These are phyloP conservation scores for Diorhabda sublineata DNA, from an alignment of 1,140 invertebrate species.

Conservation along the genomic window DNA sequence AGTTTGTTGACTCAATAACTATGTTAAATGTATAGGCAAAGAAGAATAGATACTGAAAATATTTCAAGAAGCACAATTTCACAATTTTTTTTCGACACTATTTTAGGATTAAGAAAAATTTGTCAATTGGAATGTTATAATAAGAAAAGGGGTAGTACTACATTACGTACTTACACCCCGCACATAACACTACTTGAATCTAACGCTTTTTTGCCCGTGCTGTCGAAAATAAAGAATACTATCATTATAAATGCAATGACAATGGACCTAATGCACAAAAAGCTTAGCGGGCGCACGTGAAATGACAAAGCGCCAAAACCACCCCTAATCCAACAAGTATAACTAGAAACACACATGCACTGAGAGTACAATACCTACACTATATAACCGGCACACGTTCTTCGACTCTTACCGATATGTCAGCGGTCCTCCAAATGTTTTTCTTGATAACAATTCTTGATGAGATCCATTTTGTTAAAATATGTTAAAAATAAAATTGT, in stretches of 20 bases:
- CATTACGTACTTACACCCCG: not conserved
- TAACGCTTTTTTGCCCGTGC: slow-evolving; percentile 37
- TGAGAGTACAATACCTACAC: slow-evolving; percentile 23
- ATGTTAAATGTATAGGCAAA: too few relatives aligned
- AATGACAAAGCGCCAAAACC: slow-evolving; percentile 42
- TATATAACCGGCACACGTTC: slow-evolving; percentile 37
- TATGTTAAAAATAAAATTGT: too few relatives aligned
- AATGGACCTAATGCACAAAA: slow-evolving; percentile 33
- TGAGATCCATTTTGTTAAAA: too few relatives aligned
- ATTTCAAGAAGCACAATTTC: too few relatives aligned
- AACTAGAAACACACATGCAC: slow-evolving; percentile 41
- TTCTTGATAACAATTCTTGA: too few relatives aligned
- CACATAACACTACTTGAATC: slow-evolving; percentile 9
- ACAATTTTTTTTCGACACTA: too few relatives aligned
- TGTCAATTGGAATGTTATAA: too few relatives aligned
- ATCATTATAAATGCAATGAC: slow-evolving; percentile 39
- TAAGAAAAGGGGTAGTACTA: too few relatives aligned
- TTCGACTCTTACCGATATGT: slow-evolving; percentile 20
- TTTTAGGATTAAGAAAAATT: too few relatives aligned
- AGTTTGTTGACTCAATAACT: too few relatives aligned
- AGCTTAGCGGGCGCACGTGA: slow-evolving; percentile 36
- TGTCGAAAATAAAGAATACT: slow-evolving; percentile 37
- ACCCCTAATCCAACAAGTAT: slow-evolving; percentile 45
- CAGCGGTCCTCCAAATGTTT: not conserved
- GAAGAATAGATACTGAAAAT: too few relatives aligned